Conservation (phyloP, 2,113 vertebrate species). For the Bubalus kerabau region DNA sequence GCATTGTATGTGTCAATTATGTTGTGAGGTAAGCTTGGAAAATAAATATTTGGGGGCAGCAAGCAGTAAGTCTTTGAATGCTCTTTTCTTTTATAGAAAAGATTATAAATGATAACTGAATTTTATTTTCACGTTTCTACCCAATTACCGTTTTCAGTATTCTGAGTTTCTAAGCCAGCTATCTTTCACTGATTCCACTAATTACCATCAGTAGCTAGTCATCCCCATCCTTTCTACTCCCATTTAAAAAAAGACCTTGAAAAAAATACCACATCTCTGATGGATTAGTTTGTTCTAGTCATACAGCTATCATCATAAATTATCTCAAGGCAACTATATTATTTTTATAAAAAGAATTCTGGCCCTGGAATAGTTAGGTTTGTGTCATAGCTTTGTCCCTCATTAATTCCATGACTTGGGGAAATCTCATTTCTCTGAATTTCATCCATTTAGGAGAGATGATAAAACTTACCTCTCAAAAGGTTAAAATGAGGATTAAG, state of each 20-base stretch:
- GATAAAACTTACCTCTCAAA: not conserved
- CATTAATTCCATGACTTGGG: not conserved
- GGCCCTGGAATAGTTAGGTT: not conserved
- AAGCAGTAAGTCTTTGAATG: not conserved
- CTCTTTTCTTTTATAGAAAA: not conserved
- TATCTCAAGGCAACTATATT: not conserved
- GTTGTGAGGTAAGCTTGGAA: slow-evolving; percentile 90
- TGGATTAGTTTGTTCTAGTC: not conserved
- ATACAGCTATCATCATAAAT: not conserved
- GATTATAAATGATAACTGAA: not conserved
- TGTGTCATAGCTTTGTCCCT: not conserved
- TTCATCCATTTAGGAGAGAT: not conserved
- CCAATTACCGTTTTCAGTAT: slow-evolving; percentile 1
- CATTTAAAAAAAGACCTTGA: not conserved
- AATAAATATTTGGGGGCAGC: not conserved
- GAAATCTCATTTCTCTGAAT: not conserved
- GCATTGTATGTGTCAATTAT: slow-evolving; percentile 98
- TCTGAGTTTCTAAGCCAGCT: not conserved
- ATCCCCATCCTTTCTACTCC: not conserved
- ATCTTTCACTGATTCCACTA: not conserved
- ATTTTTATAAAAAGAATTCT: not conserved
- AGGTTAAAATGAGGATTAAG: not conserved
- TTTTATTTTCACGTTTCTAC: slow-evolving; percentile 19
- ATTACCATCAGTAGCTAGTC: not conserved
- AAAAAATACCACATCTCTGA: not conserved